Conservation (phyloP, 2,113 vertebrate genomes). For the Sceloporus tristichus region DNA sequence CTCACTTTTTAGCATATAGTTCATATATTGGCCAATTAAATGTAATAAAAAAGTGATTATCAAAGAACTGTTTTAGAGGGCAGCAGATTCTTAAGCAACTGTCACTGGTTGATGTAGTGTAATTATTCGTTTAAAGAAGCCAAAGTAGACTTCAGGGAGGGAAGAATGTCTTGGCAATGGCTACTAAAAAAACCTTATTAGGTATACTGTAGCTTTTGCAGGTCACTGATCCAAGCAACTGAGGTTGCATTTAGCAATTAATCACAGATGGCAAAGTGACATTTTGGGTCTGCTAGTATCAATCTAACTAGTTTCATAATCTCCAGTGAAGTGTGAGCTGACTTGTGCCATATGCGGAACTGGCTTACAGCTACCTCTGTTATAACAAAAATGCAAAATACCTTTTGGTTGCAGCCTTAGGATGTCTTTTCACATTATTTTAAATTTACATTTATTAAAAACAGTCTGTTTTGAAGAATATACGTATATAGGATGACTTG, state of each 20-base stretch:
- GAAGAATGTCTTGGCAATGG: background rate
- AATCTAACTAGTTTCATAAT: constrained; percentile 1
- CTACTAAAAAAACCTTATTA: constrained; percentile 44
- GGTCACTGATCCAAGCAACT: constrained; percentile 19
- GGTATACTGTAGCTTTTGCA: constrained; percentile 21
- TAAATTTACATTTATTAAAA: background rate
- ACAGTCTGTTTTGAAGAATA: background rate
- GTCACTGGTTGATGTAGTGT: rapidly evolving
- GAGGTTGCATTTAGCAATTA: constrained; percentile 40
- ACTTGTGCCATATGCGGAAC: background rate
- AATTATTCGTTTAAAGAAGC: background rate
- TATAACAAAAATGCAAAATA: background rate
- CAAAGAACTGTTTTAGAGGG: constrained; percentile 25
- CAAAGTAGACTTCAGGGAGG: constrained; percentile 27
- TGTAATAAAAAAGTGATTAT: constrained; percentile 33
- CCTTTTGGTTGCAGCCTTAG: background rate
- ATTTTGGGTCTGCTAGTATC: background rate
- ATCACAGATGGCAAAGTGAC: background rate
- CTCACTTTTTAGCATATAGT: constrained; percentile 5
- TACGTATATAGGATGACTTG: too few species aligned
- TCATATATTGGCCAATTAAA: constrained; percentile 17
- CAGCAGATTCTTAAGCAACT: background rate
- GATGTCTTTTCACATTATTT: background rate
- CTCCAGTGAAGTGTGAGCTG: background rate
- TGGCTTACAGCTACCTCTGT: background rate